phyloP scores from a whole-genome alignment of 2,888 invertebrate genomes.

The Syrphus vitripennis region DNA sequence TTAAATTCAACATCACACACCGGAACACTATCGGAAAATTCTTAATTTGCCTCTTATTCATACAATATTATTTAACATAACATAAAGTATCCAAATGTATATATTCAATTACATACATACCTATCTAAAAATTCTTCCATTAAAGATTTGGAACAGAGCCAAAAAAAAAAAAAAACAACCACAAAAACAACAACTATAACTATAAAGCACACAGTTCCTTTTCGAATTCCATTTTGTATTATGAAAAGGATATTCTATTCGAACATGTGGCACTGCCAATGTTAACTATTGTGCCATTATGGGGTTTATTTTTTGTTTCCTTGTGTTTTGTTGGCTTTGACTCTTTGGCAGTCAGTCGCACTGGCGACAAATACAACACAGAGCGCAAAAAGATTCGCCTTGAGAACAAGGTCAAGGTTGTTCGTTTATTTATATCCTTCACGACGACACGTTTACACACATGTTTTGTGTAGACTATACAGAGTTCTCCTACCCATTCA shows the following conservation, averaged over 20 bases:
- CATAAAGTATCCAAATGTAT: not conserved
- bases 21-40: not conserved
- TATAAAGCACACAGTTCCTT: not conserved
- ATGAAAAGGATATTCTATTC: constrained; percentile 3
- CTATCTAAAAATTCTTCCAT: not conserved
- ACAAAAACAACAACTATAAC: not conserved
- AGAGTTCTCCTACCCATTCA: constrained; percentile 16
- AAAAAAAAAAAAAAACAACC: not conserved
- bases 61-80: not conserved
- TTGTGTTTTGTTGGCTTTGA: constrained; percentile 37
- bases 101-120: not conserved
- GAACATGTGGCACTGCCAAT: constrained; percentile 4
- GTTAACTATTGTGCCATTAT: not conserved
- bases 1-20: no score
- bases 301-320: constrained; percentile 2
- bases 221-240: not conserved
- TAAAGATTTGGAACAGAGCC: not conserved
- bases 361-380: constrained; percentile 15
- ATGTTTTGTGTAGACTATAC: not conserved
- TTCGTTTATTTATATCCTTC: constrained; percentile 44
- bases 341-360: constrained; percentile 41
- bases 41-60: not conserved
- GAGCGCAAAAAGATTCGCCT: constrained; percentile 27
- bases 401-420: constrained; percentile 63
- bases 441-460: not conserved